These are phyloP conservation scores for Mya arenaria DNA, from an alignment of 1,140 invertebrate species.

Conservation along the genomic window DNA sequence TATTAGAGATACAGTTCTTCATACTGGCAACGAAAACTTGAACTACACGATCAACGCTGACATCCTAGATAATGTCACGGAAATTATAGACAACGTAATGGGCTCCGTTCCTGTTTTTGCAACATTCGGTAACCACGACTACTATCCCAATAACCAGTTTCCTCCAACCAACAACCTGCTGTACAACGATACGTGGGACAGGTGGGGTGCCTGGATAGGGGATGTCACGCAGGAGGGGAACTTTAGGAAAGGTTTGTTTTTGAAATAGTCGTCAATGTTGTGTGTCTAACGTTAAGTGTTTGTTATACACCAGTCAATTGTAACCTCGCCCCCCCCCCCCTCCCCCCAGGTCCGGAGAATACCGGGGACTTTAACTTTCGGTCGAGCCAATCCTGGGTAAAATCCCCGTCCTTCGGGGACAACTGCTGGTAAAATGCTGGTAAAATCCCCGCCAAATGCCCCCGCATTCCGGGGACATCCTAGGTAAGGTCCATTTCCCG, in stretches of 20 bases:
- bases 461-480: too few species aligned
- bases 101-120: constrained; percentile 63
- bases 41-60: constrained; percentile 64
- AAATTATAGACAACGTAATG: constrained; percentile 57
- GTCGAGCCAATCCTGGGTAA: too few species aligned
- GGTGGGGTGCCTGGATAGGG: constrained; percentile 70
- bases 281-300: too few species aligned
- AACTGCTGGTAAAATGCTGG: too few species aligned
- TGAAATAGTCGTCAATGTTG: too few species aligned
- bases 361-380: too few species aligned
- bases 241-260: constrained; percentile 69
- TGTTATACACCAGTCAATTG: too few species aligned
- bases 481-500: too few species aligned
- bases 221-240: constrained; percentile 54
- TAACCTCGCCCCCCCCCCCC: too few species aligned
- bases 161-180: constrained; percentile 60
- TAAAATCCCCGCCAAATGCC: too few species aligned
- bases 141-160: constrained; percentile 71
- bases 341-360: too few species aligned
- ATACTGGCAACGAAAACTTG: constrained; percentile 65
- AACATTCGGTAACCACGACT: constrained; percentile 77
- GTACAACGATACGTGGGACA: constrained; percentile 64
- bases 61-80: constrained; percentile 68
- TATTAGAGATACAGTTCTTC: constrained; percentile 71
- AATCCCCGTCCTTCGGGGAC: too few species aligned